Conservation (phyloP, 1,140 invertebrate species). For the Chionoecetes opilio region DNA sequence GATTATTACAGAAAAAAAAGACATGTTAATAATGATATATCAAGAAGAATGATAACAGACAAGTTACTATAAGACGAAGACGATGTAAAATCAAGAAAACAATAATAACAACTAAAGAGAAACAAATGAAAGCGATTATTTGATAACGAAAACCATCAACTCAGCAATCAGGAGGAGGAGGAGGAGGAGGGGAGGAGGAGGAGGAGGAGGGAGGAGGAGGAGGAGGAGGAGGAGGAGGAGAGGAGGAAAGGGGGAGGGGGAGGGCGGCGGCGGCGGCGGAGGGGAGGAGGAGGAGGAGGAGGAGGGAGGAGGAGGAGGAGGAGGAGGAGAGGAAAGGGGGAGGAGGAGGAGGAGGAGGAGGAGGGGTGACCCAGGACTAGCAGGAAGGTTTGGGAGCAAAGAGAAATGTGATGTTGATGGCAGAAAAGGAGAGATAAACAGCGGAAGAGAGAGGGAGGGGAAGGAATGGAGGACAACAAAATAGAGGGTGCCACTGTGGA, state of each 20-base stretch:
- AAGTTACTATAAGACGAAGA: no score
- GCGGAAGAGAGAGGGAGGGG: not conserved
- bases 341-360: not conserved
- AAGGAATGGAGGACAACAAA: not conserved
- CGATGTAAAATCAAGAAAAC: no score
- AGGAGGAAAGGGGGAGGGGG: not conserved
- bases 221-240: not conserved
- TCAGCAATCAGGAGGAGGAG: no score
- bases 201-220: not conserved
- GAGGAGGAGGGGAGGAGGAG: not conserved
- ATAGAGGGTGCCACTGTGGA: not conserved
- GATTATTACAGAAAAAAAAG: no score
- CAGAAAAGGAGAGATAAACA: constrained; percentile 17
- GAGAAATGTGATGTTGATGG: constrained; percentile 19
- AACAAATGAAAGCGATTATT: no score
- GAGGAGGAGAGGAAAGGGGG: not conserved
- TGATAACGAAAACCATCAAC: no score
- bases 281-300: not conserved
- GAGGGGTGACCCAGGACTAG: not conserved
- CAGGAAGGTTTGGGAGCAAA: no score
- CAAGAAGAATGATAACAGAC: not conserved
- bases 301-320: not conserved
- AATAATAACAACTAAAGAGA: no score
- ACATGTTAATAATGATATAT: no score
- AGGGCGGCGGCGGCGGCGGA: not conserved